Base-by-base conservation (phyloP, 2,797 vertebrate genomes). In the Crax fasciolata region DNA sequence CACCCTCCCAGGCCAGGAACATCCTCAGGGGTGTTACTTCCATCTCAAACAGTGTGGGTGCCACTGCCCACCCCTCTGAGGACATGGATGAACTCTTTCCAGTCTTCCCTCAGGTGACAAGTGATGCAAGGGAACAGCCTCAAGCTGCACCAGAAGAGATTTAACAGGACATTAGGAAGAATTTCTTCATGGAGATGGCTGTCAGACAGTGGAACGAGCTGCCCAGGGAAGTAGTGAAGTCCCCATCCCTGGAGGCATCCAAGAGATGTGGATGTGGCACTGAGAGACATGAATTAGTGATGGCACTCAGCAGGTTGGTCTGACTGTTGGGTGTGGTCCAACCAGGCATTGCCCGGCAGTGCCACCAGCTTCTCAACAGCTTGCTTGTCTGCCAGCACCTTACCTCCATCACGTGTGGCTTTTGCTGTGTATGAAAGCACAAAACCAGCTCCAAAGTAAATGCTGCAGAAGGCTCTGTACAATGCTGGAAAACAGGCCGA, bases 391-490 rank as follows among this genome's bases (percentile, higher is more conserved):
- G 1, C 62, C 46, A 17, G 38, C 28, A 13, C n/a, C 62, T 81
- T 23, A n/a, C 81, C 93, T 92, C 51, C 66, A 16, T 24, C 46
- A 39, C 51, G 71, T 61, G 21, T 54, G 77, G 67, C 12, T 81
- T 88, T 49, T 58, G 35, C 73, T 51, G 66, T 48, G 35, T 58
- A 63, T 61, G 15, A 23, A 46, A 90, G 51, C 49, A 55, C 62
- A 41, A 38, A 55, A 38, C 21, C 55, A 10, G 8, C 28, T 73
- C 30, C 2, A 55, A 67, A 59, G 27, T 0, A 1, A 89, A 54
- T 1, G 0, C n/a, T 0, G 0, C 67, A 57, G 74, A 70, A 76
- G 15, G 44, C 39, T 79, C 41, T 57, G 44, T 39, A 1, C 51
- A 54, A 35, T 74, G 44, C 65, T 91, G 91, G 77, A 77, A 79